Evolutionary conservation across 2,797 vertebrate species (phyloP), one percentile per base, ranked within the genome.

Genomic region (Alfaro cultratus): DNA sequence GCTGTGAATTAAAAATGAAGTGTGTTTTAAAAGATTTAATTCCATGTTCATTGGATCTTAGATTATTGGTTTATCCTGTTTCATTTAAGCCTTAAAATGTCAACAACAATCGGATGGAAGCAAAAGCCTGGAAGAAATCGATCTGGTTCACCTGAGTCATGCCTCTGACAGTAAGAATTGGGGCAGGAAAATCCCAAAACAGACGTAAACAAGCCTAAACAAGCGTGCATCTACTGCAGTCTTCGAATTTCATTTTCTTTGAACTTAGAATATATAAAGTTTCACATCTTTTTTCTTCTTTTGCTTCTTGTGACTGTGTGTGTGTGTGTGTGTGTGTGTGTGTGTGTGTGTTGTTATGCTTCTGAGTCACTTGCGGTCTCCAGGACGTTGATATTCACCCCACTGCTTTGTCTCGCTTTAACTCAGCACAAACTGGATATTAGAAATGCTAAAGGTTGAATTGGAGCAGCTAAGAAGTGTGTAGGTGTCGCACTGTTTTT

Each of bases 361-460:
- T 92, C 86, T 93, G 92, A 92, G 81, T 94, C 93, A 93, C 80
- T 82, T 93, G 93, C 82, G 92, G 90, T 92, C 51, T 86, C 88
- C 78, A 81, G 41, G 76, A 70, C 76, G 88, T 89, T 87, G 75
- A 88, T 83, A 92, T 92, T 92, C 83, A 83, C 73, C 85, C 72
- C 84, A 43, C 60, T 83, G 74, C 9, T 74, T 45, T 77, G 64
- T 87, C 87, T 91, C 87, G 16, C 83, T 91, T 86, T 87, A 89
- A 90, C 77, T 91, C 90, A 91, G 76, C 79, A 5, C 60, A 73
- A 83, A 80, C 2, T 81, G 80, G 73, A 89, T 87, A 88, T 87
- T 78, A 86, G 83, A 85, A 73, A 78, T 70, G 79, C 41, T 81
- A 62, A 80, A 73, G 64, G 79, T 70, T 73, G 55, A 81, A 41